Evolutionary conservation across 2,113 vertebrate species (phyloP).

Genomic region (Lepidothrix coronata): DNA sequence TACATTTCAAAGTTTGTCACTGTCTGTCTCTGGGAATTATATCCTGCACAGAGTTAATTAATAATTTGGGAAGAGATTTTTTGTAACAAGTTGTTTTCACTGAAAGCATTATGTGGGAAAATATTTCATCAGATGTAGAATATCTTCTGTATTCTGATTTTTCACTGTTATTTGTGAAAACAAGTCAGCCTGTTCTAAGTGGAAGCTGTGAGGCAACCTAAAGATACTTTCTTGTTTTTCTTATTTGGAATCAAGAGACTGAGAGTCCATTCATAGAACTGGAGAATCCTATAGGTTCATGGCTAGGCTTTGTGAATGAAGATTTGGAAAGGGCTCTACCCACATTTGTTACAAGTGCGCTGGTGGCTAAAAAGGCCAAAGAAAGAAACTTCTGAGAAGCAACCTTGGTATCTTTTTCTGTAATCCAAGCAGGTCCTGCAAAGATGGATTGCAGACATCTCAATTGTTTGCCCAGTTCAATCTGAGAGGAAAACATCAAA

Average conservation of each 20-base stretch:
- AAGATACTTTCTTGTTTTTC: background rate
- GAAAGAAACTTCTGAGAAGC: background rate
- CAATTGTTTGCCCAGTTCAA: fast-evolving
- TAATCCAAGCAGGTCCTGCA: background rate
- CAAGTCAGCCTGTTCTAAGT: background rate
- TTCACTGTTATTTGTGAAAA: background rate
- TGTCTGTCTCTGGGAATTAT: background rate
- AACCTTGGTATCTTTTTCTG: background rate
- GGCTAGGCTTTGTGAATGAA: too few relatives aligned
- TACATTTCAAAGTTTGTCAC: background rate
- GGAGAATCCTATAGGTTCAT: background rate
- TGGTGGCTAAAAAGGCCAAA: background rate
- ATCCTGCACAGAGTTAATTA: background rate
- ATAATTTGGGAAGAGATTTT: background rate
- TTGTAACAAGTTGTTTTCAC: background rate
- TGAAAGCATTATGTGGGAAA: background rate
- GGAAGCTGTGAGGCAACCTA: background rate
- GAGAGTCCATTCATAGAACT: background rate
- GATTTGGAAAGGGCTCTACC: too few relatives aligned
- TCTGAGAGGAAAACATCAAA: background rate
- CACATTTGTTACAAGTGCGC: too few relatives aligned
- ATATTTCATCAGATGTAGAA: background rate
- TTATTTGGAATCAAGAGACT: background rate
- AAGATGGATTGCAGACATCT: background rate
- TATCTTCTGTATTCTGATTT: background rate